Base-by-base conservation (phyloP, 2,888 invertebrate species). In the Diarsia brunnea region DNA sequence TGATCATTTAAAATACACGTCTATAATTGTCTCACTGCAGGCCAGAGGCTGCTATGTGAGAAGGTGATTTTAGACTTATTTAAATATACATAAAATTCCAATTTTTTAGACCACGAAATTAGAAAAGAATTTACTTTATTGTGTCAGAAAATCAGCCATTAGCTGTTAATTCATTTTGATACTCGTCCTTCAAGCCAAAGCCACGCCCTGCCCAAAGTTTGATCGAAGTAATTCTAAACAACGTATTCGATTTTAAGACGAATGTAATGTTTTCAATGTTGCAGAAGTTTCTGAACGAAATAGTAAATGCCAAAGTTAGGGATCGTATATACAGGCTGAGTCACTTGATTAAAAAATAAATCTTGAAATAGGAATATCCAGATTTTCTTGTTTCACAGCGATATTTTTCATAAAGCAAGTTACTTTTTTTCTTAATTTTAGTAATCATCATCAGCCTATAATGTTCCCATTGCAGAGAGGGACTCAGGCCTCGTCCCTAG, bases 261-360 rank as follows among this genome's bases (percentile, higher is more conserved):
- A 61, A 47, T 38, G 4, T 7, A 69, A 53, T 11, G 14, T 8
- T 21, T 55, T 21, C 11, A 47, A n/a, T 24, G 60, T 21, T 14
- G 7, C 2, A 11, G 2, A 11, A n/a, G 43, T 83, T 81, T 72
- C 72, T 69, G 21, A 49, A 78, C 83, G 83, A 82, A 71, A 55
- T 38, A 58, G n/a, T 53, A 47, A 47, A 43, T 53, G 78, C 60
- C 49, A 45, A 38, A 43, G 11, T 47, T 27, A 27, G 45, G 43
- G 8, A 45, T 8, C n/a, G 1, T 51, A 4, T 60, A 16, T 21
- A 74, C 43, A 24, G 21, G 27, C 38, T 21, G 12, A 11, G 11
- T 38, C 12, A 38, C 31, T 21, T 12, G 14, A 55, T 1, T 14
- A 14, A 2, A 24, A 55, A 31, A 21, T 5, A 7, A 21, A 31